Evolutionary conservation across 2,797 vertebrate species (phyloP), one percentile per base, ranked within the genome.

Genomic region (Potorous gilbertii): DNA sequence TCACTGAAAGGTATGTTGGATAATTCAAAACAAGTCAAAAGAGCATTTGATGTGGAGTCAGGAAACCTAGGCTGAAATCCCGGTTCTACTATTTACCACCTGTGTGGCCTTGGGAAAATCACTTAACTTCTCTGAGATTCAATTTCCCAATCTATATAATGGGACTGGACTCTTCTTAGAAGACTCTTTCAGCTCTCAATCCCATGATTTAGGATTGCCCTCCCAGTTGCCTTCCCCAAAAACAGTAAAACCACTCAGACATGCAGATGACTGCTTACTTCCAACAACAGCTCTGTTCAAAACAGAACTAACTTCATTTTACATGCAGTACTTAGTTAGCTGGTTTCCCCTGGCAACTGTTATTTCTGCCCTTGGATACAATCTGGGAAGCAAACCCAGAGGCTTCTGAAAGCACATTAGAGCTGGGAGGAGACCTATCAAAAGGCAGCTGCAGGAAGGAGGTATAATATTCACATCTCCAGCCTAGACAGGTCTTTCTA

Each of bases 291-390:
- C 40, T 81, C 40, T 81, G 74, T 81, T 81, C 74, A 46, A 46
- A 81, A 81, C 40, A 81, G 74, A 46, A 9, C 40, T 46, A 24
- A 81, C 40, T 81, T 81, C 74, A 81, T 81, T 81, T 81, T 81
- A 81, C 40, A 81, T 81, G 74, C 74, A 81, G 10, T 81, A 46
- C 74, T 81, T 81, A 16, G 74, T 46, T 81, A 81, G 40, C 40
- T 81, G 74, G 40, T 81, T 81, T 81, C 74, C 74, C 74, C n/a
- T 46, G 74, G 74, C 74, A 81, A 81, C 74, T 81, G 74, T 81
- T 81, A 81, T 81, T 81, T 81, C 74, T 81, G 74, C 74, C 18
- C 40, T 81, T 81, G 21, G 74, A 81, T 81, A 46, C 74, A 81
- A 81, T 81, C 40, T 46, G 40, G 74, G 74, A 81, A 46, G 40